phyloP scores from a whole-genome alignment of 2,113 vertebrate genomes.

The Loxodonta africana region DNA sequence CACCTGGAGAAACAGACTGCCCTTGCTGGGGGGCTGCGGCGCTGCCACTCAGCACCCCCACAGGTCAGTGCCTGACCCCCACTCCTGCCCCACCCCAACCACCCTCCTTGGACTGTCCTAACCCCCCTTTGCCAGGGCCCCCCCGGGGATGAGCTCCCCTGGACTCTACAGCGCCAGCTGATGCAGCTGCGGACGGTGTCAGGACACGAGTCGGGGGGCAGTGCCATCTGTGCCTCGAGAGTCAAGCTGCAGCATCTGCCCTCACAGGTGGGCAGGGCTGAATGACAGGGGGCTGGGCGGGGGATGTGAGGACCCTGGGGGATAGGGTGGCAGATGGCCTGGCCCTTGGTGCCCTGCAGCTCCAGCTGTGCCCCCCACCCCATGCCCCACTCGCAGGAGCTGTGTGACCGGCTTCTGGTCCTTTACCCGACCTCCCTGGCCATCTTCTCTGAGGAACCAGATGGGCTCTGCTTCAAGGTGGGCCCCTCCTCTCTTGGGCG shows the following conservation, averaged over 20 bases:
- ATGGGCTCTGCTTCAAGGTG: slow-evolving; percentile 95
- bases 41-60: slow-evolving; percentile 63
- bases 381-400: slow-evolving; percentile 88
- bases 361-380: background rate
- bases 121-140: slow-evolving; percentile 1
- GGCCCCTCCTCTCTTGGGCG: background rate
- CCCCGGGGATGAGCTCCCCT: slow-evolving; percentile 90
- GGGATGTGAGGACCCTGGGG: background rate
- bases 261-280: slow-evolving; percentile 90
- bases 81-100: fast-evolving
- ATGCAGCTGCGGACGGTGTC: slow-evolving; percentile 92
- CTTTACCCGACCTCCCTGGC: slow-evolving; percentile 95
- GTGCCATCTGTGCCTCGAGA: slow-evolving; percentile 93
- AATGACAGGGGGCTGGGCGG: fast-evolving
- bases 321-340: background rate
- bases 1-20: slow-evolving; percentile 95
- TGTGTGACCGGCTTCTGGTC: slow-evolving; percentile 93
- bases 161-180: slow-evolving; percentile 92
- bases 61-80: slow-evolving; percentile 83
- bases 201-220: slow-evolving; percentile 90
- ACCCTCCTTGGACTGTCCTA: background rate
- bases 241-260: slow-evolving; percentile 96
- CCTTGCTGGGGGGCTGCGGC: slow-evolving; percentile 87
- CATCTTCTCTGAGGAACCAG: slow-evolving; percentile 93
- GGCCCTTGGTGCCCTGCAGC: background rate